Evolutionary conservation across 2,113 vertebrate species (phyloP).

Genomic region (Carollia perspicillata): DNA sequence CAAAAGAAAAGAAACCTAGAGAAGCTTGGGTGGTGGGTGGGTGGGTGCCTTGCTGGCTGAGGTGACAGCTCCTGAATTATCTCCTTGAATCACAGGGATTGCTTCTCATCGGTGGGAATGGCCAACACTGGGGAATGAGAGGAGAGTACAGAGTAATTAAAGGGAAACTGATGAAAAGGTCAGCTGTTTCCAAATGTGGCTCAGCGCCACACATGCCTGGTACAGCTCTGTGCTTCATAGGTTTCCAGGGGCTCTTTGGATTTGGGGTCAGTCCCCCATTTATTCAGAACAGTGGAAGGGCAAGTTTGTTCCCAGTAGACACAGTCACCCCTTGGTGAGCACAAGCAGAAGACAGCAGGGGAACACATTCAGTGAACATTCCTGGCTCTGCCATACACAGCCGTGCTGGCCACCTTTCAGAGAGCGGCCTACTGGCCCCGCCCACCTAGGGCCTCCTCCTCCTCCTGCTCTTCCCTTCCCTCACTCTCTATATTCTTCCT

Average conservation of each 20-base stretch:
- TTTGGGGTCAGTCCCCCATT: background rate
- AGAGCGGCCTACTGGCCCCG: accelerated
- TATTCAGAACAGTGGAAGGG: background rate
- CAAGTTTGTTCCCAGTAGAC: background rate
- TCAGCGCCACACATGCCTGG: background rate
- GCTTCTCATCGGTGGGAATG: background rate
- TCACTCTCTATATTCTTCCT: background rate
- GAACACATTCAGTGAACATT: background rate
- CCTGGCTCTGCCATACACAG: background rate
- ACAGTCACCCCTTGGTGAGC: background rate
- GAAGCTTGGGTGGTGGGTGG: background rate
- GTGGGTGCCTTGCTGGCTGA: background rate
- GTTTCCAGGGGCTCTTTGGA: background rate
- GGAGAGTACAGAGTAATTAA: background rate
- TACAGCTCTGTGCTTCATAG: background rate
- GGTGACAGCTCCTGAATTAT: background rate
- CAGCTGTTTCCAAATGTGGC: background rate
- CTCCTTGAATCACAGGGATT: background rate
- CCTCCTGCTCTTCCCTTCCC: background rate
- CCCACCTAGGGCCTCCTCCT: accelerated
- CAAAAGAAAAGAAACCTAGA: background rate
- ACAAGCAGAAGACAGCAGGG: background rate
- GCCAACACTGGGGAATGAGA: background rate
- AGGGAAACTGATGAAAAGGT: background rate
- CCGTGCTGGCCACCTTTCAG: background rate